Percentiles rank a stretch among this genome's conserved stretches.
Conservation (phyloP, 1,140 invertebrate genomes). For the Hylaeus anthracinus region DNA sequence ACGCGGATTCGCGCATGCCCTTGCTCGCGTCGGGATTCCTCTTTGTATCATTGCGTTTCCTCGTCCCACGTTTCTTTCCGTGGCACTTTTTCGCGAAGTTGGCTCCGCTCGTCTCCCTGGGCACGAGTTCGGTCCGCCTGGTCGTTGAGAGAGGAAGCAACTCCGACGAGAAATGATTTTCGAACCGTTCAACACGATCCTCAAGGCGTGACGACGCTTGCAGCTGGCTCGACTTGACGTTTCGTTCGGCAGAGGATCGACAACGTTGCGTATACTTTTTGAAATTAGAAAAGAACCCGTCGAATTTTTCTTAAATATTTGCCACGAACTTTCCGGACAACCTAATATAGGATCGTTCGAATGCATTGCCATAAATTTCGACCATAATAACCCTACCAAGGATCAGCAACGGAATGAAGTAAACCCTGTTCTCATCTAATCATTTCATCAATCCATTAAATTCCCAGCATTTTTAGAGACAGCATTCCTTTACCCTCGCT, state of each 20-base stretch:
- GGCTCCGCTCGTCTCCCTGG: neutral
- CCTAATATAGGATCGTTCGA: neutral
- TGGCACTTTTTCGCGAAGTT: neutral
- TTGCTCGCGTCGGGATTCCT: conserved; percentile 65
- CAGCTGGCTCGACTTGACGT: conserved; percentile 9
- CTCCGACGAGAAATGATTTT: conserved; percentile 29
- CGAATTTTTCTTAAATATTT: no score
- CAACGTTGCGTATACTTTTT: no score
- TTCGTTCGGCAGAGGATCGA: no score
- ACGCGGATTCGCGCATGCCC: conserved; percentile 76
- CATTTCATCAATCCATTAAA: conserved; percentile 35
- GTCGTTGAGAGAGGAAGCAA: conserved; percentile 38
- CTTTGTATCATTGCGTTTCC: conserved; percentile 49
- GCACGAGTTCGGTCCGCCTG: conserved; percentile 70
- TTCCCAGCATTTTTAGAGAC: neutral
- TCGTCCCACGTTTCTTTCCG: conserved; percentile 15
- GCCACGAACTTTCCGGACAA: no score
- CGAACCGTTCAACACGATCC: conserved; percentile 8
- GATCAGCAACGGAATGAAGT: neutral
- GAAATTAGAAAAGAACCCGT: no score
- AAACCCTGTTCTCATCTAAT: conserved; percentile 23
- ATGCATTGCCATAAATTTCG: conserved; percentile 23
- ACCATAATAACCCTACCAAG: neutral
- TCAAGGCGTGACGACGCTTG: conserved; percentile 25
- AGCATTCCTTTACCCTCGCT: neutral